Evolutionary conservation across 2,888 invertebrate species (phyloP).

Genomic region (Macrosiphum euphorbiae): DNA sequence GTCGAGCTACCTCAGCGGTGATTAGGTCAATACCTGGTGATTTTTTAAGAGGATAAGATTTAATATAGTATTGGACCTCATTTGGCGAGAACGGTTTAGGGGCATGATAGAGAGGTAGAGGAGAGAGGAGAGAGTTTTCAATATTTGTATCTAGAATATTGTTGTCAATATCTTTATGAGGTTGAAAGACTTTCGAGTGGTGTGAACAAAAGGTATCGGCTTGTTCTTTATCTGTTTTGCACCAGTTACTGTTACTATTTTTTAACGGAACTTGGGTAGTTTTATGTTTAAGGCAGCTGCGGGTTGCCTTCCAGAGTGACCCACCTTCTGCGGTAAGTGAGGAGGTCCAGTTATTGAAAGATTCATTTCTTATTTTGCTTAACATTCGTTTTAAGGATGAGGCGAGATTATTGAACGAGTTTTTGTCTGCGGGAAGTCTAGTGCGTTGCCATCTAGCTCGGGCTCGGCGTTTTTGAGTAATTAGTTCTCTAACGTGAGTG

Average conservation of each 20-base stretch:
- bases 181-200: conserved; percentile 6
- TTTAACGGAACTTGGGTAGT: neutral
- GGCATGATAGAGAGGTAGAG: conserved; percentile 1
- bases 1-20: neutral
- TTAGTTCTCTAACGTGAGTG: neutral
- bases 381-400: neutral
- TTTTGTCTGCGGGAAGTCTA: neutral
- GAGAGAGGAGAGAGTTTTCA: neutral
- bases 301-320: conserved; percentile 15
- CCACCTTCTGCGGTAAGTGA: neutral
- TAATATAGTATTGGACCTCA: neutral
- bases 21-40: neutral
- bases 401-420: neutral
- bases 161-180: neutral
- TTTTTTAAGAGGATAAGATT: conserved; percentile 11
- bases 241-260: neutral
- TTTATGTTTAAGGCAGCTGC: neutral
- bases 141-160: neutral
- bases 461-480: neutral
- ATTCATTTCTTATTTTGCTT: neutral
- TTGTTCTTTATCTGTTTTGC: conserved; percentile 26
- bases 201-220: neutral
- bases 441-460: neutral
- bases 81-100: too few species aligned
- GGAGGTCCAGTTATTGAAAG: neutral